Percentiles rank a stretch among this genome's conserved stretches.
These are phyloP conservation scores for Aphelenchoides besseyi DNA, from an alignment of 1,140 invertebrate genomes.

Conservation along the genomic window DNA sequence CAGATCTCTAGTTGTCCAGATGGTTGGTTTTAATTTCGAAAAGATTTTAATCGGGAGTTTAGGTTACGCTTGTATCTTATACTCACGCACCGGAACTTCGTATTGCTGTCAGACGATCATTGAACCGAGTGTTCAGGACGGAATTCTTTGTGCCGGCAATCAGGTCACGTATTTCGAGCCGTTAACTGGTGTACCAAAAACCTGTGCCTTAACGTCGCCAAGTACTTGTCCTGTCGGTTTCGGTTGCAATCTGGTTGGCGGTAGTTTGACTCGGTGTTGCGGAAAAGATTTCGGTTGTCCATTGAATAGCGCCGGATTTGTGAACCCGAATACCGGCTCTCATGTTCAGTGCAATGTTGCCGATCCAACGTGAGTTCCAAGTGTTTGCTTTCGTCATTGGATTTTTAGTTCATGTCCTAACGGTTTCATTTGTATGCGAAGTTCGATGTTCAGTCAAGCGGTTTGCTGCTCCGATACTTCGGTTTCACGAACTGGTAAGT, in stretches of 20 bases:
- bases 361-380: constrained; percentile 45
- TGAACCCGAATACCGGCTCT: constrained; percentile 52
- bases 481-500: constrained; percentile 36
- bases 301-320: constrained; percentile 58
- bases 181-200: constrained; percentile 51
- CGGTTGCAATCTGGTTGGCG: constrained; percentile 58
- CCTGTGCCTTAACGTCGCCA: constrained; percentile 45
- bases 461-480: constrained; percentile 53
- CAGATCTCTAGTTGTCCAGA: constrained; percentile 59
- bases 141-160: constrained; percentile 42
- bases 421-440: constrained; percentile 39
- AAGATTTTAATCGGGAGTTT: constrained; percentile 16
- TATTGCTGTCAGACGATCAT: constrained; percentile 57
- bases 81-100: constrained; percentile 57
- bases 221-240: constrained; percentile 55
- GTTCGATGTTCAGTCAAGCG: constrained; percentile 47
- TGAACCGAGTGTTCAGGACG: constrained; percentile 22
- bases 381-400: not conserved
- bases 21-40: constrained; percentile 39
- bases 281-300: constrained; percentile 60
- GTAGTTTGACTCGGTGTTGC: constrained; percentile 58
- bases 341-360: constrained; percentile 56
- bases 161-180: constrained; percentile 57
- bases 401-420: constrained; percentile 49
- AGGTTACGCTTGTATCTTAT: constrained; percentile 60